Conservation (phyloP, 2,113 vertebrate genomes). For the Coturnix japonica region DNA sequence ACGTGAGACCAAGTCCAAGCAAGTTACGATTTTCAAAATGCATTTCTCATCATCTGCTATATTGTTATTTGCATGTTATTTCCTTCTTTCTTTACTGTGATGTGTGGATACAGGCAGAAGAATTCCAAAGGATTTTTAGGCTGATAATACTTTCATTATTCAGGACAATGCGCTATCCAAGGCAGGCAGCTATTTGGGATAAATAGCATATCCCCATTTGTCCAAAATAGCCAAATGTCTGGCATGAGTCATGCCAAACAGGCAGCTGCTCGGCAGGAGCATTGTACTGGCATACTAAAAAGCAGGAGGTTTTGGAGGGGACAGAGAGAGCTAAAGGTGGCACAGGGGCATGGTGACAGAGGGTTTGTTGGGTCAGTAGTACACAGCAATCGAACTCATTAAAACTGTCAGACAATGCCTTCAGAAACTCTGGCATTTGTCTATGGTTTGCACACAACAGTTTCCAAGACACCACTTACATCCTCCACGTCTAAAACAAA, state of each 20-base stretch:
- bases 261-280: constrained; percentile 17
- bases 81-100: constrained; percentile 33
- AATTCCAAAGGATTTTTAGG: constrained; percentile 63
- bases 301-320: not conserved
- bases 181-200: constrained; percentile 56
- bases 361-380: not conserved
- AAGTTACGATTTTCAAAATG: not conserved
- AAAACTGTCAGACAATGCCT: fast-evolving
- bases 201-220: constrained; percentile 56
- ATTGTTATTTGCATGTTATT: constrained; percentile 21
- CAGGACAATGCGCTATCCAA: constrained; percentile 43
- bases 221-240: constrained; percentile 63
- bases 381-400: not conserved
- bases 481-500: not conserved
- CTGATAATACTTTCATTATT: constrained; percentile 49
- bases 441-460: not conserved
- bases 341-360: not conserved
- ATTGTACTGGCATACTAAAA: constrained; percentile 24
- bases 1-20: not conserved
- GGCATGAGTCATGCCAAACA: constrained; percentile 43
- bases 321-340: constrained; percentile 39
- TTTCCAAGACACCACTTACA: not conserved
- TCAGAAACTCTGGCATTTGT: not conserved
- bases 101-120: constrained; percentile 30
- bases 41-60: not conserved